Evolutionary conservation across 2,113 vertebrate genomes (phyloP).

Genomic region (Alexandromys fortis): DNA sequence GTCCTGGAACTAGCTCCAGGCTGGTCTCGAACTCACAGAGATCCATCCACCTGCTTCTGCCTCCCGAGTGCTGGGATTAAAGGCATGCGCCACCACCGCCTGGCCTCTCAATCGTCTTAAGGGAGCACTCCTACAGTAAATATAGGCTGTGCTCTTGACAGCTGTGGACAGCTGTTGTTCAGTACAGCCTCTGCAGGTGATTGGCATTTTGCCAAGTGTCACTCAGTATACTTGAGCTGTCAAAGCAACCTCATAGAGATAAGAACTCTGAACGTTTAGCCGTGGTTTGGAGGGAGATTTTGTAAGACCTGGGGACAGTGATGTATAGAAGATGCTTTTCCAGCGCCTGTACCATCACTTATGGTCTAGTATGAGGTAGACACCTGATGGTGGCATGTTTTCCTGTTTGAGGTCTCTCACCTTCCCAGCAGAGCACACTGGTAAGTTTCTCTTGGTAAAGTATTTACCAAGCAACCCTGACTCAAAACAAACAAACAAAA

Average conservation of each 20-base stretch:
- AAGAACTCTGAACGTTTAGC: neutral
- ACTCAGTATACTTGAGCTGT: neutral
- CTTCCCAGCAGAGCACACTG: neutral
- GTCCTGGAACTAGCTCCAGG: no score
- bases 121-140: conserved; percentile 47
- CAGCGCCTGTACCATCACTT: neutral
- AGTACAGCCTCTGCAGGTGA: neutral
- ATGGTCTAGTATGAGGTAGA: neutral
- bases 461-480: neutral
- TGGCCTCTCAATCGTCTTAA: neutral
- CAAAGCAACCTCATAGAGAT: neutral
- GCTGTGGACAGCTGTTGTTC: neutral
- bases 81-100: no score
- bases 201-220: neutral
- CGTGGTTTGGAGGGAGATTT: neutral
- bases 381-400: neutral
- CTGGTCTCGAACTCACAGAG: no score
- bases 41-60: no score
- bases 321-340: neutral
- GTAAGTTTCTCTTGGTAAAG: neutral
- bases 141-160: neutral
- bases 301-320: neutral
- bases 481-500: neutral
- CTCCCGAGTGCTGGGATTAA: no score
- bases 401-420: neutral